Evolutionary conservation across 2,888 invertebrate genomes (phyloP).

Genomic region (Dasysyrphus albostriatus): DNA sequence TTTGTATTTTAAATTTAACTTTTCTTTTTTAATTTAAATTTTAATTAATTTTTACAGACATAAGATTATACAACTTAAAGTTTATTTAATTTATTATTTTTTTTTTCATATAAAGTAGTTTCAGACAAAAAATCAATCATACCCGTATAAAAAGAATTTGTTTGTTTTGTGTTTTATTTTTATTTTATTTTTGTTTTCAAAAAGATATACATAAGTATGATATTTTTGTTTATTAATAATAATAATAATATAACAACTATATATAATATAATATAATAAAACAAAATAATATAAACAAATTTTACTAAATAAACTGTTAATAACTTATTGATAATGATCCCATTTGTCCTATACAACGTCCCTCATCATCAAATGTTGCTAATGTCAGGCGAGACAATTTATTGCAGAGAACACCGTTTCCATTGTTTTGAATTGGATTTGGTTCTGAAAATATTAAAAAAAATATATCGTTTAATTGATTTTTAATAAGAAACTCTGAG

Average conservation of each 20-base stretch:
- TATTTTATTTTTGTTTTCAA: slow-evolving; percentile 2
- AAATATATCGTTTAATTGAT: neutral
- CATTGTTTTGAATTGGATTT: slow-evolving; percentile 84
- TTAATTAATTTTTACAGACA: slow-evolving; percentile 38
- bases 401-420: slow-evolving; percentile 88
- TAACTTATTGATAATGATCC: slow-evolving; percentile 92
- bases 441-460: slow-evolving; percentile 80
- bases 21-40: slow-evolving; percentile 10
- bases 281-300: slow-evolving; percentile 59
- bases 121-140: slow-evolving; percentile 36
- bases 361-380: slow-evolving; percentile 95
- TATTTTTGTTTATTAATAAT: slow-evolving; percentile 48
- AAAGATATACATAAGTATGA: slow-evolving; percentile 48
- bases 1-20: neutral
- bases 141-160: slow-evolving; percentile 40
- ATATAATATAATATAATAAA: slow-evolving; percentile 18
- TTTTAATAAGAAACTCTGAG: too few relatives aligned
- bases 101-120: slow-evolving; percentile 11
- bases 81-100: neutral
- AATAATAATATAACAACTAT: slow-evolving; percentile 54
- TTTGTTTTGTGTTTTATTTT: slow-evolving; percentile 27
- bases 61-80: slow-evolving; percentile 44
- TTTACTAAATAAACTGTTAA: slow-evolving; percentile 80
- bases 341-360: slow-evolving; percentile 93
- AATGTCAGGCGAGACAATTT: slow-evolving; percentile 93